Evolutionary conservation across 2,113 vertebrate species (phyloP).

Genomic region (Crotalus horridus): DNA sequence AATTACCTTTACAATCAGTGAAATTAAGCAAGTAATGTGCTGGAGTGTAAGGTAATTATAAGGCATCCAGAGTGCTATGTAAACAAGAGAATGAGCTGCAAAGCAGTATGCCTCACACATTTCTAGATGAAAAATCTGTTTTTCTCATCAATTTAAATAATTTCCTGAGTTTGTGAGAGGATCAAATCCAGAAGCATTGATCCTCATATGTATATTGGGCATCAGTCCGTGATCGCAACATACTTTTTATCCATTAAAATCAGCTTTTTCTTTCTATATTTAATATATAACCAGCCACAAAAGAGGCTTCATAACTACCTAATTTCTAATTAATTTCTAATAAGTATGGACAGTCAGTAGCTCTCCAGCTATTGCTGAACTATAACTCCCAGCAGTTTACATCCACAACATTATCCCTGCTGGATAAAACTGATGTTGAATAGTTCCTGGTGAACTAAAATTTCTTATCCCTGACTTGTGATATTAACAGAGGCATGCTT

Average conservation of each 20-base stretch:
- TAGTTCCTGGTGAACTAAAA: background rate
- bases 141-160: background rate
- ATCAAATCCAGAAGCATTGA: background rate
- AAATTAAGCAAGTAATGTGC: slow-evolving; percentile 30
- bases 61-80: slow-evolving; percentile 13
- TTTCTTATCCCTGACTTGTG: background rate
- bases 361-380: background rate
- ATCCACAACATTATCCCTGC: background rate
- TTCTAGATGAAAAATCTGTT: slow-evolving; percentile 23
- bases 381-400: background rate
- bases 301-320: background rate
- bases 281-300: background rate
- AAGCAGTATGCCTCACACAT: slow-evolving; percentile 25
- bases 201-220: background rate
- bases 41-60: slow-evolving; percentile 24
- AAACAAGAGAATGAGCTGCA: slow-evolving; percentile 36
- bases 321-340: background rate
- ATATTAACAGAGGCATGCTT: background rate
- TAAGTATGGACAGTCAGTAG: background rate
- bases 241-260: background rate
- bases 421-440: background rate
- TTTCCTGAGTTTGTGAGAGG: background rate
- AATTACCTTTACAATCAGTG: slow-evolving; percentile 32
- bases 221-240: background rate
- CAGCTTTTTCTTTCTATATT: background rate